Percentiles rank a stretch among this genome's conserved stretches.
phyloP scores from a whole-genome alignment of 23 tunicate species.

The Ciona savignyi region DNA sequence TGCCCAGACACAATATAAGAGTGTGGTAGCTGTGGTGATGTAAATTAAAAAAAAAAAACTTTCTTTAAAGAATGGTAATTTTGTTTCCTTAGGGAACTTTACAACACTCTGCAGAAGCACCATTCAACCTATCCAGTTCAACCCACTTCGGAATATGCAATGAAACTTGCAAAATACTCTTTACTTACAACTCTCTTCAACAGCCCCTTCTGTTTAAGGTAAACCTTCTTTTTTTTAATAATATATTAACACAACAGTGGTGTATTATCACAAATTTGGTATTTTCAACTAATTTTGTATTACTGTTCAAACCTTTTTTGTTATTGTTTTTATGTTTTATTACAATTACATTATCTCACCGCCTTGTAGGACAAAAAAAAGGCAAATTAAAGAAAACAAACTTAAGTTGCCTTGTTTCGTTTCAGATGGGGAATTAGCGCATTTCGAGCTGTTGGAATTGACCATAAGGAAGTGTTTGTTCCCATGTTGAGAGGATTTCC shows the following conservation, averaged over 20 bases:
- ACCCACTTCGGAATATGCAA: conserved; percentile 25
- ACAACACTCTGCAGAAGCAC: conserved; percentile 7
- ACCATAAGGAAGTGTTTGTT: conserved; percentile 51
- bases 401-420: not conserved
- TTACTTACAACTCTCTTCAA: conserved; percentile 15
- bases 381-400: no score
- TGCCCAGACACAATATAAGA: no score
- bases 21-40: no score
- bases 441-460: conserved; percentile 22
- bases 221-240: no score
- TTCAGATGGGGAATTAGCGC: conserved; percentile 19
- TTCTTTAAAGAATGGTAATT: not conserved
- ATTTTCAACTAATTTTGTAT: no score
- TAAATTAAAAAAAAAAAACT: not conserved
- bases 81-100: conserved; percentile 15
- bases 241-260: no score
- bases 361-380: no score
- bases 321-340: no score
- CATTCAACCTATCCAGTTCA: conserved; percentile 41
- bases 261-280: no score
- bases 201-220: conserved; percentile 32
- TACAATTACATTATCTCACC: no score
- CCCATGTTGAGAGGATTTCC: conserved; percentile 55
- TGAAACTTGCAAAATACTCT: conserved; percentile 37
- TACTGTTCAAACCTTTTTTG: no score